Evolutionary conservation across 1,140 invertebrate genomes (phyloP), one percentile per base, ranked within the genome.

Genomic region (Megalonaias nervosa): DNA sequence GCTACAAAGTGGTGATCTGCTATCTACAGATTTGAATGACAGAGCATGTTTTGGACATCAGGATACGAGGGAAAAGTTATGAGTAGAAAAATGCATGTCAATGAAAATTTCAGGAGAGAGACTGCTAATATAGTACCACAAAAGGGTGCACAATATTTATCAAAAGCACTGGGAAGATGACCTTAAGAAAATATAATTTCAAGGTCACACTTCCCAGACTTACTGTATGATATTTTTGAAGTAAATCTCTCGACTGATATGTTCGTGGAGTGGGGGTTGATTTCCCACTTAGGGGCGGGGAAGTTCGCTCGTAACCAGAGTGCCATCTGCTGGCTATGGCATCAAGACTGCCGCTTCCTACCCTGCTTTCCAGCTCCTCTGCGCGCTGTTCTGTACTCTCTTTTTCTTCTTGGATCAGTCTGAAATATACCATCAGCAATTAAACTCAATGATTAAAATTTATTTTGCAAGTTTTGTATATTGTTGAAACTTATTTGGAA

Each of bases 351-450:
- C 87, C 86, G 90, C 96, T 98, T 82, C 97, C 97, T 75, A 99
- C 97, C 84, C 97, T 93, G 75, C 97, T 98, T 91, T 99, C 98
- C 57, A 99, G 92, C 90, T 99, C 98, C 91, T 99, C 98, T 1
- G 98, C 98, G 71, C 98, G 89, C 1, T 97, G 96, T 91, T 99
- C 98, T 67, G 92, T 91, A 86, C 94, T 97, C 91, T 99, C 97
- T 89, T 99, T 99, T 92, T 99, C 98, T 92, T 99, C 98, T 93
- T 99, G 97, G 66, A 99, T 98, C 84, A 98, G 92, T 81, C 94
- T 91, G 83, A 19, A 82, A 48, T 48, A 48, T 48, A 48, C 11
- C 38, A 48, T 48, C 38, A 48, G 11, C 38, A 48, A 9, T 48
- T 48, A 48, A 48, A 48, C 6, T 48, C 38, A 48, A 48, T 48